These are phyloP conservation scores for Zygogramma bicolorata DNA, from an alignment of 2,888 invertebrate genomes.

Conservation along the genomic window DNA sequence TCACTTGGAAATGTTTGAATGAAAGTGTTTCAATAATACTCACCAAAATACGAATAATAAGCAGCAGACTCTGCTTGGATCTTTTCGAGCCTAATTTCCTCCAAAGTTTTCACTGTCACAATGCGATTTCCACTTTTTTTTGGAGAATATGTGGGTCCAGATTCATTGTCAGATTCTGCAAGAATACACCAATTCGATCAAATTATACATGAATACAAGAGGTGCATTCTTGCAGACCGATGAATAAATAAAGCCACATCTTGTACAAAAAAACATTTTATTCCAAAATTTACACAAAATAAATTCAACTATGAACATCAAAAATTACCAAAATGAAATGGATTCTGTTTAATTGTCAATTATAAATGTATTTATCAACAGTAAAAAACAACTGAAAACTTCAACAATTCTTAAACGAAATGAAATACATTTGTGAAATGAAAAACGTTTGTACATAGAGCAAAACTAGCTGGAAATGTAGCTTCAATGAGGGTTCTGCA, in stretches of 20 bases:
- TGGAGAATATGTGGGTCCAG: conserved; percentile 75
- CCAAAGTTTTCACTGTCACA: conserved; percentile 74
- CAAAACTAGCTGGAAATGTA: conserved; percentile 46
- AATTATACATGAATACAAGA: conserved; percentile 36
- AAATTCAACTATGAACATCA: conserved; percentile 25
- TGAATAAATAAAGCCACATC: conserved; percentile 43
- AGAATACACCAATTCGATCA: conserved; percentile 70
- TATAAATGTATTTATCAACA: conserved; percentile 49
- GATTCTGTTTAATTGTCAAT: conserved; percentile 42
- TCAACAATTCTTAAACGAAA: conserved; percentile 39
- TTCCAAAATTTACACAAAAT: conserved; percentile 34
- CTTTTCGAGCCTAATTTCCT: conserved; percentile 76
- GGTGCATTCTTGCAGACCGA: conserved; percentile 66
- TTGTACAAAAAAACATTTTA: conserved; percentile 42
- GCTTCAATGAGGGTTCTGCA: conserved; percentile 43
- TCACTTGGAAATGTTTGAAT: background rate
- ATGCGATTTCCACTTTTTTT: conserved; percentile 67
- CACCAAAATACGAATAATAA: conserved; percentile 75
- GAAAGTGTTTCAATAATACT: conserved; percentile 40
- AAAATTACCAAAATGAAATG: conserved; percentile 31
- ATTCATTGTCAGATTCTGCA: conserved; percentile 85
- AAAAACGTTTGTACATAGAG: conserved; percentile 49
- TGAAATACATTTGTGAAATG: conserved; percentile 28
- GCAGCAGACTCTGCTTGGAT: conserved; percentile 80
- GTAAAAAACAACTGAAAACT: conserved; percentile 33